Evolutionary conservation across 1,140 invertebrate genomes (phyloP), one percentile per base, ranked within the genome.

Genomic region (Monochamus saltuarius): DNA sequence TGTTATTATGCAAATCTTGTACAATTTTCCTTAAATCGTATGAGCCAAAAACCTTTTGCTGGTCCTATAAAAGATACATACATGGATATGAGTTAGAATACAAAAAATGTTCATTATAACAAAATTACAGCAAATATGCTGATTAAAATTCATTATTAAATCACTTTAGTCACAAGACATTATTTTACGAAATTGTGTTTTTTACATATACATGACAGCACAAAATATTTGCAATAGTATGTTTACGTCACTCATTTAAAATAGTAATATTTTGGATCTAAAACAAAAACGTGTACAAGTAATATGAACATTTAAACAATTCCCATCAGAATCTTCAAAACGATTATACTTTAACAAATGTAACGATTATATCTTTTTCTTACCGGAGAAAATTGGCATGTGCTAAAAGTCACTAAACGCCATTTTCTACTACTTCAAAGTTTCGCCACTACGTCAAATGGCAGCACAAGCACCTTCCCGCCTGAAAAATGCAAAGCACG

Each of bases 341-440:
- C 9, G 10, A 11, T 13, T 8, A 47, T 34, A 55, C 14, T 11
- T 46, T n/a, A 11, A 52, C 7, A 10, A 29, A 39, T 59, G 29
- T 62, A 43, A 51, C 16, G 35, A 50, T 34, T 54, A 61, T 57
- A 51, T 37, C 17, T 47, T 52, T 55, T 55, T 38, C 63, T 69
- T 67, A 69, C 67, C 67, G 62, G 62, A 69, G 62, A 49, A 55
- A 67, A 59, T 46, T 69, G 67, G 67, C 67, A 69, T 67, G 65
- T 69, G 67, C 59, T 69, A 67, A 65, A 69, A 66, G 50, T 60
- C 62, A 67, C 38, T 8, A 60, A 54, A 60, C 65, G 67, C 67
- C 67, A 69, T 69, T 64, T 67, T 67, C 57, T 57, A 40, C 45
- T 17, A 40, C 16, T 49, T 57, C 6, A 17, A n/a, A 11, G 13